A percentile compares a stretch with the other conserved stretches of the same genome.
Conservation (phyloP, 2,113 vertebrate genomes). For the Phylloscopus trochilus region DNA sequence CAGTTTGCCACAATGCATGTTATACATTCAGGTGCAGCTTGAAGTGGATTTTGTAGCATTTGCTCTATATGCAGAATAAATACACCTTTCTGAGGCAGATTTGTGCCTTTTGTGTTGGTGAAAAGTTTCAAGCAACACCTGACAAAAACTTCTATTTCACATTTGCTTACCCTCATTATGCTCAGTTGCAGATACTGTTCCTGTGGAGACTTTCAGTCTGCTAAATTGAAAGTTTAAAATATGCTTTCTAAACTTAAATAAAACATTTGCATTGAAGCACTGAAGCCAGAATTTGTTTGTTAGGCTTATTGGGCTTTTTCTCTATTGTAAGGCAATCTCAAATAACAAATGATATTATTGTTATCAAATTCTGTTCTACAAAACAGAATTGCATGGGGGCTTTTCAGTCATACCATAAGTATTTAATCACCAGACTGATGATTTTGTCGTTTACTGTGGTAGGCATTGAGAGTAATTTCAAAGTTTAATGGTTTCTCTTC, state of each 20-base stretch:
- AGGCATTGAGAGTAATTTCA: background rate
- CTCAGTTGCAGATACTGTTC: background rate
- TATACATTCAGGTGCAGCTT: background rate
- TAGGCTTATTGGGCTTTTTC: background rate
- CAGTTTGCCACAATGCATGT: background rate
- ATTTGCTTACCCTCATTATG: background rate
- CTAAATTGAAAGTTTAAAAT: background rate
- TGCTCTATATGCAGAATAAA: background rate
- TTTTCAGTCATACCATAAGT: background rate
- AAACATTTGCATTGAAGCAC: background rate
- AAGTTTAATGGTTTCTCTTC: background rate
- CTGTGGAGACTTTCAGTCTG: background rate
- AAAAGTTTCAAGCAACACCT: background rate
- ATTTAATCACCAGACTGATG: background rate
- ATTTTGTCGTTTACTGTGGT: background rate
- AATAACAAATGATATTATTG: background rate
- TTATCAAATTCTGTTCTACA: background rate
- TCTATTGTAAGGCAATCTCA: background rate
- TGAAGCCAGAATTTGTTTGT: background rate
- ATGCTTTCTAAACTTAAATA: background rate
- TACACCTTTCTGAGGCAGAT: background rate
- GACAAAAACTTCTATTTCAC: background rate
- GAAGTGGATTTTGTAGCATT: background rate
- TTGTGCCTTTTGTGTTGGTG: background rate
- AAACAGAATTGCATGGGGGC: background rate